Base-by-base conservation (phyloP, 2,888 invertebrate species). In the Pimpla rufipes region DNA sequence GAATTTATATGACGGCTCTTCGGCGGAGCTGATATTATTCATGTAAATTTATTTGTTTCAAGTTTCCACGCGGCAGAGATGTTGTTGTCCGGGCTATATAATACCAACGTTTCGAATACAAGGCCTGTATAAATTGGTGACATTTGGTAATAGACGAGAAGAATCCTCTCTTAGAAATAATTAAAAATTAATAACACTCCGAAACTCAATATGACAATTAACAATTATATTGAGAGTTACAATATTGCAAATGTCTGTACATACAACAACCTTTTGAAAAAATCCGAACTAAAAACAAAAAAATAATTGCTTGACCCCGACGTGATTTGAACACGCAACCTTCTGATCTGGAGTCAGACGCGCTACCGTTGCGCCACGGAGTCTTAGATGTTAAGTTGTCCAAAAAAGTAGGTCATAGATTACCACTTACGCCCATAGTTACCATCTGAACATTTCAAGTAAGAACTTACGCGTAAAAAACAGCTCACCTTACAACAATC, bases 261-360 rank as follows among this genome's bases (percentile, higher is more conserved):
- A 16, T 3, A 2, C 16, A 0, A 4, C 16, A n/a, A 47, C 16
- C 5, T 50, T 47, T 4, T 50, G 18, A 18, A 10, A 10, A 10
- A 18, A 6, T 18, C 7, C 18, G 7, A 50, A 50, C 1, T 0
- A 21, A 52, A 21, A 52, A 55, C 4, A 13, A 23, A 23, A 55
- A 55, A 55, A 23, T 2, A 23, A 10, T 21, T 21, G 11, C 1
- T 16, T 88, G 97, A 97, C 97, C 97, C 97, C 97, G 97, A 97
- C 97, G 97, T 97, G 97, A 97, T 97, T 97, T 97, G 97, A 97
- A 97, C 97, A 97, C 97, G 97, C 97, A 97, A 97, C 97, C 97
- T 97, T 97, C 97, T 97, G 97, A 97, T 97, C 97, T 97, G 97
- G 97, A 97, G 97, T 97, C 97, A 97, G 97, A 97, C 97, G 97